Base-by-base conservation (phyloP, 2,113 vertebrate species). In the Tapirus terrestris region DNA sequence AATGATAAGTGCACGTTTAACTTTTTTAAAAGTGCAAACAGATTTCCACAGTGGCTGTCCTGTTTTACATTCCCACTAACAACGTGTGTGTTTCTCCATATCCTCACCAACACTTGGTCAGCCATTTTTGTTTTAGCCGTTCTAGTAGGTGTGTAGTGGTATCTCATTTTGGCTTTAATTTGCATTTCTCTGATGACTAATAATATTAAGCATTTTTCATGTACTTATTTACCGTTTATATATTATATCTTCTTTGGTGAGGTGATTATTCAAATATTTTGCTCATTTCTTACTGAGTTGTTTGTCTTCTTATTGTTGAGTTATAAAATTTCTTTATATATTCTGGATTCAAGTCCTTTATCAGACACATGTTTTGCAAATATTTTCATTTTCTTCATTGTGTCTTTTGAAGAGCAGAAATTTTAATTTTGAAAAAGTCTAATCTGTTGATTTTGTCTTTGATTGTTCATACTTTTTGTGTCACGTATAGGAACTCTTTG, bases 361-460 rank as follows among this genome's bases (percentile, higher is more conserved):
- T 79, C 83, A 81, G 56, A 73, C 45, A 43, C 53, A 65, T 65
- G 9, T 65, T 75, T 88, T 82, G 18, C 31, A 96, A 89, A 51
- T 76, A 83, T 83, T 96, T 83, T 88, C 61, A 83, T 76, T 51
- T 79, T 93, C 36, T 89, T 68, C 53, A 27, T 85, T 18, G 51
- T 45, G 29, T 93, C 48, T 89, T 60, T 89, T 51, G 61, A 81
- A 88, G 67, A 96, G 67, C 73, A 88, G n/a, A 80, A 43, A 11
- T 87, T 92, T 89, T 77, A 31, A 65, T 87, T 96, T 87, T 81
- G 31, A 56, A 56, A 11, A 63, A 92, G 18, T 72, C 39, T 17
- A 63, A 48, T 85, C 43, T 63, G 25, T 75, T 13, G 16, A 51
- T 61, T 92, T 80, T 88, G 36, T 36, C 39, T 77, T 45, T 60